Percentiles rank a stretch among this genome's conserved stretches.
Evolutionary conservation across 2,797 vertebrate species (phyloP).

Genomic region (Amblyraja radiata): DNA sequence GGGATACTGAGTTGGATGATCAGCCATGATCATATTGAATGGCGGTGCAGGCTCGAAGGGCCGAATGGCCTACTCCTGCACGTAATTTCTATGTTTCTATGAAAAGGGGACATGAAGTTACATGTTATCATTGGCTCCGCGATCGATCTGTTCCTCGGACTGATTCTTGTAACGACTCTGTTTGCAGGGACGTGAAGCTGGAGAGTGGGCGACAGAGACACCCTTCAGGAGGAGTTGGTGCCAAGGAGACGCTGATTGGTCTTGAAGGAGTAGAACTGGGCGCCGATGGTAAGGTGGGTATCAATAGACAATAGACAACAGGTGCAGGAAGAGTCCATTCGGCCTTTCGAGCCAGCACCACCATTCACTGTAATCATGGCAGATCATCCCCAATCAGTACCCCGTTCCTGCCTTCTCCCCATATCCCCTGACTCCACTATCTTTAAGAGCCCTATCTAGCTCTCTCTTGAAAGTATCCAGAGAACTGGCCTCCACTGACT

Average conservation of each 20-base stretch:
- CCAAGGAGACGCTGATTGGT: conserved; percentile 90
- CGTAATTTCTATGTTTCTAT: too few relatives aligned
- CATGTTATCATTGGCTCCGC: neutral
- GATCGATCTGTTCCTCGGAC: neutral
- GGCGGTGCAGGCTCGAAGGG: too few relatives aligned
- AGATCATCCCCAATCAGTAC: too few relatives aligned
- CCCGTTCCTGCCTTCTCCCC: too few relatives aligned
- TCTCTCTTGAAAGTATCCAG: too few relatives aligned
- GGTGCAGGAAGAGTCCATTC: neutral
- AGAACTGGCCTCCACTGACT: too few relatives aligned
- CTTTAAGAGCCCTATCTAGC: too few relatives aligned
- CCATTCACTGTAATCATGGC: too few relatives aligned
- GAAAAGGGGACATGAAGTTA: neutral
- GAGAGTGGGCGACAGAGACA: conserved; percentile 84
- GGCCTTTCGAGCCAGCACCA: neutral
- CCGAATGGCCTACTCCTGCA: too few relatives aligned
- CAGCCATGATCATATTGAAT: too few relatives aligned
- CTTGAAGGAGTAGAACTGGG: conserved; percentile 96
- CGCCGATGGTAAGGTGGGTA: conserved; percentile 90
- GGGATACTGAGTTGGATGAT: too few relatives aligned
- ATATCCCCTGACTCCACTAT: too few relatives aligned
- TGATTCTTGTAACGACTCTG: neutral
- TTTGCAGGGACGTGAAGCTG: conserved; percentile 77
- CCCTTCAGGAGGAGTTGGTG: conserved; percentile 78
- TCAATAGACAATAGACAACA: neutral